phyloP scores from a whole-genome alignment of 1,140 invertebrate species.

The Marisa cornuarietis region DNA sequence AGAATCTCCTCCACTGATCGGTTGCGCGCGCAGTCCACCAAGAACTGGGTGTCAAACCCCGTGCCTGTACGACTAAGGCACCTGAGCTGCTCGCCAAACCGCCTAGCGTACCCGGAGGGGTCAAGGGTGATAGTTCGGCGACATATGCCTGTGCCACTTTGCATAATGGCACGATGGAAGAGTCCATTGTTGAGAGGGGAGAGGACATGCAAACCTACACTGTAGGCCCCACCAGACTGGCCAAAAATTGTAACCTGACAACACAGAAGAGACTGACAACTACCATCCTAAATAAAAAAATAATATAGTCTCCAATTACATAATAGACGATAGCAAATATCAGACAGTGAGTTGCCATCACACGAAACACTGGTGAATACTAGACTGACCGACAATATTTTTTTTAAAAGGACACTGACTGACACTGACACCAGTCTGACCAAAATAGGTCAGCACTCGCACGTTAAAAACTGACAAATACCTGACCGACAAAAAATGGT shows the following conservation, averaged over 20 bases:
- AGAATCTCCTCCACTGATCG: not conserved
- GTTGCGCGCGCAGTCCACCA: conserved; percentile 15
- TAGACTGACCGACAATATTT: too few species aligned
- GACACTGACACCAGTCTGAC: not conserved
- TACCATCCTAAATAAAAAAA: conserved; percentile 74
- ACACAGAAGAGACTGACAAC: not conserved
- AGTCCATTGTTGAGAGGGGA: conserved; percentile 23
- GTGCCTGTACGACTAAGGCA: conserved; percentile 8
- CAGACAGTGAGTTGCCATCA: conserved; percentile 91
- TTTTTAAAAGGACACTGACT: too few species aligned
- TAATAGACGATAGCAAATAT: conserved; percentile 94
- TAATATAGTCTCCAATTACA: conserved; percentile 91
- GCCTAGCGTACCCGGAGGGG: conserved; percentile 17
- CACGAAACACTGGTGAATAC: conserved; percentile 72
- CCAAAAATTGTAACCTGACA: conserved; percentile 49
- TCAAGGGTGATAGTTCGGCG: conserved; percentile 14
- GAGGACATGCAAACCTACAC: conserved; percentile 15
- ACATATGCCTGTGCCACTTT: conserved; percentile 30
- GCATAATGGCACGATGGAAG: conserved; percentile 36
- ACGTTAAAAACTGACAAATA: not conserved
- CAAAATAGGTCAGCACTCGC: not conserved
- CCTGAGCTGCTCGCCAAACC: conserved; percentile 11
- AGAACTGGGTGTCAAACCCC: conserved; percentile 9
- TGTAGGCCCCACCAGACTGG: conserved; percentile 41
- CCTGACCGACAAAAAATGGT: not conserved